phyloP scores from a whole-genome alignment of 2,888 invertebrate species.

The Prosapia bicincta region DNA sequence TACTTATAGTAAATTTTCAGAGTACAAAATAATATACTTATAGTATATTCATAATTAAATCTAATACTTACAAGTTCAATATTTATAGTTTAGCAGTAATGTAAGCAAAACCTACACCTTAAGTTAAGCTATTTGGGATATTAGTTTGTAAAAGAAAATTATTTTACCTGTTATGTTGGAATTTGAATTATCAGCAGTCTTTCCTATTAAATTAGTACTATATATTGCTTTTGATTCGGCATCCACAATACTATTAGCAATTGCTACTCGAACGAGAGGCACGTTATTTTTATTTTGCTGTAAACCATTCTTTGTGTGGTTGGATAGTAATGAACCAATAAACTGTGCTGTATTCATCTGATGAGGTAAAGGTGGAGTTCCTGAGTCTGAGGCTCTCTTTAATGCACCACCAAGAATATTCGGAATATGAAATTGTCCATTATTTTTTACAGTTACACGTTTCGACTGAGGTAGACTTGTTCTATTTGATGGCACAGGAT shows the following conservation, averaged over 20 bases:
- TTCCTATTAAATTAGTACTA: not conserved
- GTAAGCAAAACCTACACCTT: no score
- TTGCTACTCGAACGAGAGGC: not conserved
- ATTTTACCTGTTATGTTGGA: not conserved
- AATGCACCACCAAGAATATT: constrained; percentile 9
- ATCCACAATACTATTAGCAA: constrained; percentile 7
- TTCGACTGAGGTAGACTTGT: not conserved
- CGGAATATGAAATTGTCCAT: constrained; percentile 10
- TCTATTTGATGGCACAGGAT: not conserved
- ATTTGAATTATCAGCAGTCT: not conserved
- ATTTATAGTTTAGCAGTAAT: no score
- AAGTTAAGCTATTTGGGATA: no score
- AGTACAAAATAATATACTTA: no score
- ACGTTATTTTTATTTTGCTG: not conserved
- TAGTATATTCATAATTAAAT: no score
- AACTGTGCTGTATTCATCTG: constrained; percentile 8
- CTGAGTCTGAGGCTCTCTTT: constrained; percentile 5
- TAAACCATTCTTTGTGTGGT: constrained; percentile 17
- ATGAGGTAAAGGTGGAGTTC: not conserved
- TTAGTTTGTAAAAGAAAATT: no score
- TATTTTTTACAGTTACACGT: not conserved
- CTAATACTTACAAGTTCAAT: no score
- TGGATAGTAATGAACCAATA: constrained; percentile 4
- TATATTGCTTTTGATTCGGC: constrained; percentile 3
- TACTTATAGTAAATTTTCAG: no score